A percentile compares a stretch with the other conserved stretches of the same genome.
These are phyloP conservation scores for Agonum fuliginosum DNA, from an alignment of 2,888 invertebrate genomes.

Conservation along the genomic window DNA sequence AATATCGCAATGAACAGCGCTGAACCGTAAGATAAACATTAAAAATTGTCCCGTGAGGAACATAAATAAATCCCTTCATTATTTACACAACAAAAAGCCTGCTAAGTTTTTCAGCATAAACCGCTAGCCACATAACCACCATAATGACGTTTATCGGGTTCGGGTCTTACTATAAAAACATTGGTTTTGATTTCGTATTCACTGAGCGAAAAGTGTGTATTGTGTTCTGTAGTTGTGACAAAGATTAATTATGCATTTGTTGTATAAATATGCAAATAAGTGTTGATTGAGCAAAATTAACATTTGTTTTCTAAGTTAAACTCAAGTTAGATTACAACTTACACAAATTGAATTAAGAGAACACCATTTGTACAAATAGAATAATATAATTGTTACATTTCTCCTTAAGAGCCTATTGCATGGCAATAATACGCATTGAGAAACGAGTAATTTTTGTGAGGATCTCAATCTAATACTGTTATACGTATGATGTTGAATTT, in stretches of 20 bases:
- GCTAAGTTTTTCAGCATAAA: not conserved
- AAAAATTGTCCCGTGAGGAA: not conserved
- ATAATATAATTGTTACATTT: too few species aligned
- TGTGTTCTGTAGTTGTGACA: not conserved
- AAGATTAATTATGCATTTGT: slow-evolving; percentile 5
- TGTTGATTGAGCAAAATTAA: slow-evolving; percentile 12
- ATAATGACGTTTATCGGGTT: not conserved
- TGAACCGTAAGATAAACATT: not conserved
- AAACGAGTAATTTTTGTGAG: too few species aligned
- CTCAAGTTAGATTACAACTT: slow-evolving; percentile 14
- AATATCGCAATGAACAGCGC: not conserved
- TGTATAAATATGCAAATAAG: slow-evolving; percentile 17
- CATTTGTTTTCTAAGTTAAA: slow-evolving; percentile 14
- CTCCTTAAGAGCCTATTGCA: too few species aligned
- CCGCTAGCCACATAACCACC: not conserved
- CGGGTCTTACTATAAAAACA: not conserved
- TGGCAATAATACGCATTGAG: too few species aligned
- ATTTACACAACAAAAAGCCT: not conserved
- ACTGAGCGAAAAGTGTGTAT: not conserved
- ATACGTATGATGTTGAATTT: too few species aligned
- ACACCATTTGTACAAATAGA: too few species aligned
- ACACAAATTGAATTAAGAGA: too few species aligned
- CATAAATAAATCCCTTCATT: not conserved
- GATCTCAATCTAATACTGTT: too few species aligned
- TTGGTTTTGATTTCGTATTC: slow-evolving; percentile 4